Base-by-base conservation (phyloP, 2,113 vertebrate genomes). In the Phyllostomus hastatus region DNA sequence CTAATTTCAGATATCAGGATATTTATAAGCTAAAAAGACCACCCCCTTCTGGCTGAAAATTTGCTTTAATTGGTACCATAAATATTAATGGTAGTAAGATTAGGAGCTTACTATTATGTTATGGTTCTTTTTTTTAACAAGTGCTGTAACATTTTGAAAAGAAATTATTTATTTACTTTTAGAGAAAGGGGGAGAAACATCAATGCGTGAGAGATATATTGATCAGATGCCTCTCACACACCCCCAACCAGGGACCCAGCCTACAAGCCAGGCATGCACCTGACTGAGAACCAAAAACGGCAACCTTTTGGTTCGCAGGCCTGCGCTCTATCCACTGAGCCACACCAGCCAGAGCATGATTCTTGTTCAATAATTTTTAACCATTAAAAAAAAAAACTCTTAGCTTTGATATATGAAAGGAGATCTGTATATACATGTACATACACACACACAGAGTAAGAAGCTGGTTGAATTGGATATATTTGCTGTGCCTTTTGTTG, bases 401-500 rank as follows among this genome's bases (percentile, higher is more conserved):
- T 78, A 20, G 46, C 11, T 75, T 33, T 85, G 67, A 26, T 46
- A 7, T 4, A 38, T 24, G 48, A 22, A 85, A 54, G 73, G 24
- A 41, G 70, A 8, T 5, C 15, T 59, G 46, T 48, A 54, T 84
- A n/a, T 28, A 28, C 2, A 35, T 4, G 5, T 52, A 19, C 19
- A 35, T 1, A 64, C 11, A 50, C 8, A 14, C 5, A 43, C 9
- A 48, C 3, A 76, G 2, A 38, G 0, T 1, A 10, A 48, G 81
- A 81, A n/a, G 28, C 61, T 72, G n/a, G 52, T 33, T 52, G 9
- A 54, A 54, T 69, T 41, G 90, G 88, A 70, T 88, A 0, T 76
- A 88, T 95, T 97, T 96, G 82, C 88, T 69, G 14, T 97, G 88
- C 82, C 70, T 97, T 95, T 95, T 93, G 54, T 66, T 97, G 96